These are phyloP conservation scores for Typhlichthys subterraneus DNA, from an alignment of 2,797 vertebrate genomes.

Conservation along the genomic window DNA sequence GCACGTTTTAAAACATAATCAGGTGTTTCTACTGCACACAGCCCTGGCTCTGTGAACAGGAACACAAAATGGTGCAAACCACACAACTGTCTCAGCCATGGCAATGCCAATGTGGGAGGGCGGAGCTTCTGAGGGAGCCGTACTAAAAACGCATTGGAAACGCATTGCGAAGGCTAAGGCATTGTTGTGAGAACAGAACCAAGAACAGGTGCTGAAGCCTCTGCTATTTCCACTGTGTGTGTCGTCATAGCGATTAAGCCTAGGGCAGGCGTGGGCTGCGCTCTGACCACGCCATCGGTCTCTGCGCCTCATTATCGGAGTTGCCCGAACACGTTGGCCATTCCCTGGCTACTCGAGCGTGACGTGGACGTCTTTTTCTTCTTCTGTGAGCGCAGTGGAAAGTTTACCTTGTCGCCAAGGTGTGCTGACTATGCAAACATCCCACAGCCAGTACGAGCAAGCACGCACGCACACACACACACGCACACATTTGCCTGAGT, in stretches of 20 bases:
- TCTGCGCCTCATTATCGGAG: conserved; percentile 14
- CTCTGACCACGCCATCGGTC: background rate
- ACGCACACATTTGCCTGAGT: conserved; percentile 50
- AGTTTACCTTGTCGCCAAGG: conserved; percentile 68
- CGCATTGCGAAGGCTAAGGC: too few species aligned
- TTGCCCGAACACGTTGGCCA: conserved; percentile 33
- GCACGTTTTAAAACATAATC: too few species aligned
- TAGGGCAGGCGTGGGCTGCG: background rate
- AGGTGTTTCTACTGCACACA: too few species aligned
- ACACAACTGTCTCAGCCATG: too few species aligned
- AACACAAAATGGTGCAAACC: too few species aligned
- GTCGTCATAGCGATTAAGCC: background rate
- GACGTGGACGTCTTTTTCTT: conserved; percentile 42
- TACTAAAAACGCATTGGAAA: too few species aligned
- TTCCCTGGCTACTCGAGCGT: conserved; percentile 44
- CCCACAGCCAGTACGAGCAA: conserved; percentile 47
- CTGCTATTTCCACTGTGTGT: background rate
- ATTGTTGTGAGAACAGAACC: too few species aligned
- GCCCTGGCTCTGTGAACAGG: too few species aligned
- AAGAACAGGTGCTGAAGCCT: too few species aligned
- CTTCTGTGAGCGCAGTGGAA: conserved; percentile 65
- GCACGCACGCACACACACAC: conserved; percentile 27
- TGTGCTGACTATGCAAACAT: conserved; percentile 68
- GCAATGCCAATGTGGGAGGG: too few species aligned
- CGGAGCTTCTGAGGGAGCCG: too few species aligned